Conservation (phyloP, 2,113 vertebrate genomes). For the Regulus satrapa region DNA sequence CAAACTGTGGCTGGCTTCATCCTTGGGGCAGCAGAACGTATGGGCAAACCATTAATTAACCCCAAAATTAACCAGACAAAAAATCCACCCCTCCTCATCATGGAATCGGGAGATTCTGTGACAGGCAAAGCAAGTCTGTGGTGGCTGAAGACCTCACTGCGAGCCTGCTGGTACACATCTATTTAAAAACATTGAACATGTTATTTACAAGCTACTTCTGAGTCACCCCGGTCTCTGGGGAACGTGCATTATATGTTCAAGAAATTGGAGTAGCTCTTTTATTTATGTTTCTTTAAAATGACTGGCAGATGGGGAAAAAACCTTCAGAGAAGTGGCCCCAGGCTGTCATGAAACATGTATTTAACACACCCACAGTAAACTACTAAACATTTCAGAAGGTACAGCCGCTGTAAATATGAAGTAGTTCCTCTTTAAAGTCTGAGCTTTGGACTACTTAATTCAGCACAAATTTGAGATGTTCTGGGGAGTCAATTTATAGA, state of each 20-base stretch:
- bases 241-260: constrained; percentile 7
- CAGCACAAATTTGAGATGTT: constrained; percentile 11
- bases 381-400: constrained; percentile 37
- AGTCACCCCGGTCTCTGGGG: constrained; percentile 18
- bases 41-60: background rate
- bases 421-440: background rate
- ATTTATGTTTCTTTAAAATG: constrained; percentile 56
- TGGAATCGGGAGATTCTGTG: background rate
- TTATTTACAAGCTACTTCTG: constrained; percentile 54
- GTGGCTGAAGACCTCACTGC: background rate
- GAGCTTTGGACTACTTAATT: constrained; percentile 1
- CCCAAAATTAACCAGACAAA: background rate
- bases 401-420: background rate
- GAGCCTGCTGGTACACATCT: background rate
- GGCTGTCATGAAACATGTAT: constrained; percentile 49
- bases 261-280: constrained; percentile 48
- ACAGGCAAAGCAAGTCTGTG: background rate
- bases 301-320: constrained; percentile 58
- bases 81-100: background rate
- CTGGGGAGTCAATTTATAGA: background rate
- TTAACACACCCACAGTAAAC: constrained; percentile 50
- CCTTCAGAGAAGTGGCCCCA: constrained; percentile 46
- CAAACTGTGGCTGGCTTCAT: background rate
- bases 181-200: constrained; percentile 35
- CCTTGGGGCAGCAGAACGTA: background rate